Percentiles rank a stretch among this genome's conserved stretches.
These are phyloP conservation scores for Streptopelia turtur DNA, from an alignment of 2,797 vertebrate species.

Conservation along the genomic window DNA sequence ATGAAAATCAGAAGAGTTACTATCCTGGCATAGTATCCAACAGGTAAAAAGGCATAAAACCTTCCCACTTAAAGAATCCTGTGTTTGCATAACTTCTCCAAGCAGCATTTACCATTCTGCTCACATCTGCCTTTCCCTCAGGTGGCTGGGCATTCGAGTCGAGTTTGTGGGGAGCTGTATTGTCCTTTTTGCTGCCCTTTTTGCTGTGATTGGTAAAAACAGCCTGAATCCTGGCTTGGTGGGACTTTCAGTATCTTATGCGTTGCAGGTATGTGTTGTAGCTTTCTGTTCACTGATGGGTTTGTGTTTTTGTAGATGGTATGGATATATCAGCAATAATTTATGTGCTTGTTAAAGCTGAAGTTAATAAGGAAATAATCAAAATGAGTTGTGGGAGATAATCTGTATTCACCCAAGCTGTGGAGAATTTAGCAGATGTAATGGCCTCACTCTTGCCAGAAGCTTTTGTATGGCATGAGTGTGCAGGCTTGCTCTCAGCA, in stretches of 20 bases:
- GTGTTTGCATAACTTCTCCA: background rate
- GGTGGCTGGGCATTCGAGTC: constrained; percentile 93
- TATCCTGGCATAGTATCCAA: constrained; percentile 91
- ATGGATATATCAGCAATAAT: background rate
- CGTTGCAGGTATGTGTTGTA: constrained; percentile 85
- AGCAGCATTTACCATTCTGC: background rate
- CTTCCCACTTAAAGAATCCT: background rate
- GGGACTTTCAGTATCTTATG: constrained; percentile 94
- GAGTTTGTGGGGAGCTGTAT: constrained; percentile 96
- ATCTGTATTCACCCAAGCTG: background rate
- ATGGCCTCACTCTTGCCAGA: background rate
- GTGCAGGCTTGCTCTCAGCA: background rate
- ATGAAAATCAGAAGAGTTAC: constrained; percentile 92
- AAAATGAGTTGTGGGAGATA: background rate
- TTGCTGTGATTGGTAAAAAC: constrained; percentile 87
- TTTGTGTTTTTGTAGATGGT: background rate
- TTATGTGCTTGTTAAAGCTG: background rate
- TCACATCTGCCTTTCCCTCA: constrained; percentile 55
- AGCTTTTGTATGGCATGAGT: background rate
- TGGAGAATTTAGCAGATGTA: background rate
- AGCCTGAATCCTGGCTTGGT: constrained; percentile 88
- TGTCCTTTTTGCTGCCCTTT: constrained; percentile 93
- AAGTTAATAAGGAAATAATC: background rate
- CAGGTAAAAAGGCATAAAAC: constrained; percentile 80
- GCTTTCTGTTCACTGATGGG: background rate